phyloP scores from a whole-genome alignment of 2,888 invertebrate genomes.

The Spisula subtruncata region DNA sequence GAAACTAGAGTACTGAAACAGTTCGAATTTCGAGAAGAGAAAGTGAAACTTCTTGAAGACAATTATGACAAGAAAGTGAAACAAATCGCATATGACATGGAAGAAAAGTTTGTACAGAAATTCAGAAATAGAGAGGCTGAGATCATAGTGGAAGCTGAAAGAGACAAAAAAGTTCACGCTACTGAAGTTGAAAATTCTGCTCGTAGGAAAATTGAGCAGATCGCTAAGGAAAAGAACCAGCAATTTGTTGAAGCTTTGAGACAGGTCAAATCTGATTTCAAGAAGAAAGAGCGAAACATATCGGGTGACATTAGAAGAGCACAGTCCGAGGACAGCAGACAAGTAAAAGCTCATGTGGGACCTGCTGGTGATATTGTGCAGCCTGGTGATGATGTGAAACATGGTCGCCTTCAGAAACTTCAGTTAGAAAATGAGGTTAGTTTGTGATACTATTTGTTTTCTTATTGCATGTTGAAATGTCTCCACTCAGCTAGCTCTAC shows the following conservation, averaged over 20 bases:
- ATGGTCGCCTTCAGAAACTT: slow-evolving; percentile 71
- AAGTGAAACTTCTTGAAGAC: slow-evolving; percentile 58
- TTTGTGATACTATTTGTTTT: not conserved
- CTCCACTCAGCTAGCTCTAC: not conserved
- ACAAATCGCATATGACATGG: slow-evolving; percentile 79
- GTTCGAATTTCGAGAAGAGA: slow-evolving; percentile 58
- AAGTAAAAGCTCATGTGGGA: not conserved
- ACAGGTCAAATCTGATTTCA: slow-evolving; percentile 79
- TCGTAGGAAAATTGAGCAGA: slow-evolving; percentile 74
- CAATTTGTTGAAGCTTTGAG: slow-evolving; percentile 83
- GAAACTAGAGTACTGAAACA: slow-evolving; percentile 53
- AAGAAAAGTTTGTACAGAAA: slow-evolving; percentile 77
- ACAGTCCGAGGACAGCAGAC: slow-evolving; percentile 29
- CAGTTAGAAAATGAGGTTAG: slow-evolving; percentile 80
- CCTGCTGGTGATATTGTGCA: slow-evolving; percentile 33
- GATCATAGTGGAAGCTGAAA: slow-evolving; percentile 72
- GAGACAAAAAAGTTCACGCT: slow-evolving; percentile 73
- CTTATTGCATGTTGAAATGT: not conserved
- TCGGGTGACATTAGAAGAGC: slow-evolving; percentile 37
- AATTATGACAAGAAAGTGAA: slow-evolving; percentile 70
- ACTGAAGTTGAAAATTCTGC: slow-evolving; percentile 76
- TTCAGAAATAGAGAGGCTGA: slow-evolving; percentile 77
- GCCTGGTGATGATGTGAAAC: slow-evolving; percentile 35
- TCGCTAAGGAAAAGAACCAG: slow-evolving; percentile 79
- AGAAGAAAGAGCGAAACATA: slow-evolving; percentile 55